Evolutionary conservation across 2,797 vertebrate species (phyloP), one percentile per base, ranked within the genome.

Genomic region (Crax fasciolata): DNA sequence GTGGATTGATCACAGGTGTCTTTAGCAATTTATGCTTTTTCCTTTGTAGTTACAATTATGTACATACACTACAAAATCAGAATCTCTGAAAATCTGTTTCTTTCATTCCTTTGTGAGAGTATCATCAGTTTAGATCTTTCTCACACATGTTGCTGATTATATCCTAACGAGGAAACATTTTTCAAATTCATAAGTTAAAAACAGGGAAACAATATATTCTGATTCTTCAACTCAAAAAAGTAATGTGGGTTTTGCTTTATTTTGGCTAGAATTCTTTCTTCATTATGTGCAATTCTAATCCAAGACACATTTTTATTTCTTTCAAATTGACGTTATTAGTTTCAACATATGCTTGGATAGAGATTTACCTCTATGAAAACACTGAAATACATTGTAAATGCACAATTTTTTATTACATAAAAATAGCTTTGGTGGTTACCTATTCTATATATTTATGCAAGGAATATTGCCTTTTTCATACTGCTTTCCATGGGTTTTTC

Each of bases 261-360:
- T 97, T 96, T 96, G 95, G 68, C 89, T 95, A 85, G 84, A 97
- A 86, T 95, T 89, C 82, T 95, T 94, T 87, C 61, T 75, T 82
- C 65, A 55, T 93, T 94, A 90, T 88, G 71, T 66, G 62, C 27
- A 79, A 59, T 67, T 89, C 80, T 95, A 94, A 96, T 88, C 73
- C 74, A 55, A 54, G 95, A 84, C 89, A 94, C 52, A 76, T 90
- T 95, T 95, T 81, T 62, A 48, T 70, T 88, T 62, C 51, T 48
- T 85, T 80, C 70, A 41, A 46, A 74, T 30, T 78, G 39, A 70
- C 77, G 77, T 90, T 93, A 67, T 84, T 27, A 35, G 17, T 48
- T 94, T 84, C 82, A 89, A n/a, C 54, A 65, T 89, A 49, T 81
- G 24, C 46, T 90, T 48, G 55, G 35, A 66, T 43, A 39, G 61